These are phyloP conservation scores for Diglossa cyanea DNA, from an alignment of 2,797 vertebrate genomes.

Conservation along the genomic window DNA sequence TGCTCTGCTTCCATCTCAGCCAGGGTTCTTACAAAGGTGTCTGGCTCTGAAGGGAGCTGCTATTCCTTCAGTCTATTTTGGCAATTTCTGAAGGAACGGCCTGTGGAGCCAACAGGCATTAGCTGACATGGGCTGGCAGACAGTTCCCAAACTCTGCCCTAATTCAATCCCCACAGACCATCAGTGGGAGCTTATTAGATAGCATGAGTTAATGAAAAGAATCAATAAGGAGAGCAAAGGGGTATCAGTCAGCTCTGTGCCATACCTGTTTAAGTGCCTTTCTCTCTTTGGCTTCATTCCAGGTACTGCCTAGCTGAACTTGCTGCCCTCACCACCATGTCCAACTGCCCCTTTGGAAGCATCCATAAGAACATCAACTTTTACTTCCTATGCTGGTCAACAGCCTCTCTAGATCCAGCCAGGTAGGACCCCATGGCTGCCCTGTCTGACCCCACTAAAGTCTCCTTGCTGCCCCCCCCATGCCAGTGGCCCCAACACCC, in stretches of 20 bases:
- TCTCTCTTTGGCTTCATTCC: not conserved
- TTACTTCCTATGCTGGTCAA: not conserved
- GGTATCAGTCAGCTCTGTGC: not conserved
- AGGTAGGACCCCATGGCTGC: not conserved
- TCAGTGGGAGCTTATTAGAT: not conserved
- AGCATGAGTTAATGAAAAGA: not conserved
- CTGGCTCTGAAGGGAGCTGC: not conserved
- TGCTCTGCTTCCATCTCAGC: not conserved
- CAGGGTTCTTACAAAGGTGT: not conserved
- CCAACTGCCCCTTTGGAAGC: not conserved
- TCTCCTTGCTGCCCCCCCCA: fast-evolving
- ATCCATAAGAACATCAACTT: not conserved
- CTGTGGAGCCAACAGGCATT: fast-evolving
- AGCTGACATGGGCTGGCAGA: not conserved
- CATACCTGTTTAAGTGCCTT: not conserved
- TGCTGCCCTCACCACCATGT: not conserved
- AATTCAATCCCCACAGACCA: not conserved
- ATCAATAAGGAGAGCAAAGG: not conserved
- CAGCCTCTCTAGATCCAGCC: not conserved
- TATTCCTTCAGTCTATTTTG: not conserved
- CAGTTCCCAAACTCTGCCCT: not conserved
- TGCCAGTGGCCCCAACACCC: not conserved
- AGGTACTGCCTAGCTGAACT: not conserved
- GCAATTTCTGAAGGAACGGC: not conserved
- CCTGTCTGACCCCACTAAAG: not conserved